Evolutionary conservation across 2,113 vertebrate genomes (phyloP).

Genomic region (Datnioides undecimradiatus): DNA sequence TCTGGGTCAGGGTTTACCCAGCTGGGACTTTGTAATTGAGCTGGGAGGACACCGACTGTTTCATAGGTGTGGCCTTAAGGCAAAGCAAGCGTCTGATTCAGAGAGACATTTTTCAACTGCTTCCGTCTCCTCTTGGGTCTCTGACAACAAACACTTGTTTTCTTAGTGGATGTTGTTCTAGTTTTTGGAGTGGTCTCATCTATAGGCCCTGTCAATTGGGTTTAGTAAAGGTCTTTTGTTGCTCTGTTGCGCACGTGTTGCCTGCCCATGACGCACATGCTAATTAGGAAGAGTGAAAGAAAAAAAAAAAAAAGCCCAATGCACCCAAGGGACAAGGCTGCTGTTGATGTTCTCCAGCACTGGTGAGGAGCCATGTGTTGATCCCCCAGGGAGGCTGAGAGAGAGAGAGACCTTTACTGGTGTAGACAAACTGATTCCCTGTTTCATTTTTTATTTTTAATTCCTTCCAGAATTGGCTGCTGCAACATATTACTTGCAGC

Average conservation of each 20-base stretch:
- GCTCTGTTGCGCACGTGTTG: slow-evolving; percentile 27
- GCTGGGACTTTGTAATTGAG: slow-evolving; percentile 16
- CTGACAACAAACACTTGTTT: slow-evolving; percentile 11
- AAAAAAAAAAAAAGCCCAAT: slow-evolving; percentile 4
- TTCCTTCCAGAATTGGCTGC: slow-evolving; percentile 33
- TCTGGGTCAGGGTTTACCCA: slow-evolving; percentile 28
- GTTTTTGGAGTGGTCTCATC: slow-evolving; percentile 21
- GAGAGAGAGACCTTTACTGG: neutral
- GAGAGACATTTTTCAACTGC: slow-evolving; percentile 4
- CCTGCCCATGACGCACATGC: slow-evolving; percentile 63
- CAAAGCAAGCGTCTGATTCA: slow-evolving; percentile 5
- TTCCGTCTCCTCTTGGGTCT: slow-evolving; percentile 5
- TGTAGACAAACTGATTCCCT: slow-evolving; percentile 26
- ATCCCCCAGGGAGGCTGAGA: slow-evolving; percentile 11
- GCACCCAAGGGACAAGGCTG: slow-evolving; percentile 51
- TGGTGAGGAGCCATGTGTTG: slow-evolving; percentile 38
- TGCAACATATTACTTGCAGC: slow-evolving; percentile 28
- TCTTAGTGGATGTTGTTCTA: slow-evolving; percentile 38
- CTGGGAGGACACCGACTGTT: slow-evolving; percentile 5
- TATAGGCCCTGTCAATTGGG: slow-evolving; percentile 29
- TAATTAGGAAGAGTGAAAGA: slow-evolving; percentile 58
- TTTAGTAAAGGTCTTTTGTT: slow-evolving; percentile 48
- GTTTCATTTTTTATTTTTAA: slow-evolving; percentile 31
- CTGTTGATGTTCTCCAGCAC: slow-evolving; percentile 52
- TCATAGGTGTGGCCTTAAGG: slow-evolving; percentile 3